A percentile compares a stretch with the other conserved stretches of the same genome.
Conservation (phyloP, 2,797 vertebrate species). For the Carduelis carduelis region DNA sequence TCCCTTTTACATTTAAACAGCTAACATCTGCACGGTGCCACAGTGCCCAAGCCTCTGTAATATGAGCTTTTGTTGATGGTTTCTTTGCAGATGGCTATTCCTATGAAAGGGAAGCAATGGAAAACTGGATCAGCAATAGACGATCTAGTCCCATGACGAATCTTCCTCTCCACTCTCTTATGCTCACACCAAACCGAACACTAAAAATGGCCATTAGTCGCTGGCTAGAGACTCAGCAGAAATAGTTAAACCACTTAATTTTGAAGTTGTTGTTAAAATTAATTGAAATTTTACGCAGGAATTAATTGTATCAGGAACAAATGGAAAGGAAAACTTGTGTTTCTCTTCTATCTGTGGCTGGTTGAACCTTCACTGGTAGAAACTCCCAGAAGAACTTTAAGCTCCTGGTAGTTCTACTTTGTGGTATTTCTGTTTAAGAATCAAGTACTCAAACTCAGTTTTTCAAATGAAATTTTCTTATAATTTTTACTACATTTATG, state of each 20-base stretch:
- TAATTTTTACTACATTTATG: background rate
- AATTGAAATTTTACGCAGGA: background rate
- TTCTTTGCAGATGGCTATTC: constrained; percentile 86
- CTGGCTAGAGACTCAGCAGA: constrained; percentile 77
- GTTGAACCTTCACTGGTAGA: background rate
- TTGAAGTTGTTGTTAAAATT: background rate
- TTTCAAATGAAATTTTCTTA: background rate
- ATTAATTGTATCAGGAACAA: background rate
- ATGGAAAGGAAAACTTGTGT: background rate
- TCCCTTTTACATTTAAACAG: background rate
- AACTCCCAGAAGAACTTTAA: background rate
- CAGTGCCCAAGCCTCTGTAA: background rate
- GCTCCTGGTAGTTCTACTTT: background rate
- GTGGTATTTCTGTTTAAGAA: background rate
- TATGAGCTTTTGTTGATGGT: background rate
- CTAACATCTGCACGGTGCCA: background rate
- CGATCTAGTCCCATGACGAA: constrained; percentile 91
- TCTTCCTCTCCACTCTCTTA: constrained; percentile 77
- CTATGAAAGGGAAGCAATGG: constrained; percentile 86
- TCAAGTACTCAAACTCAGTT: background rate
- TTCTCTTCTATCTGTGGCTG: background rate
- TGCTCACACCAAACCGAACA: constrained; percentile 84
- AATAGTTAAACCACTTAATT: background rate
- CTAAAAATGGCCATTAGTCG: constrained; percentile 86
- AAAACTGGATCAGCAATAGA: constrained; percentile 83